A percentile compares a stretch with the other conserved stretches of the same genome.
Evolutionary conservation across 2,797 vertebrate species (phyloP).

Genomic region (Sus cebifrons): DNA sequence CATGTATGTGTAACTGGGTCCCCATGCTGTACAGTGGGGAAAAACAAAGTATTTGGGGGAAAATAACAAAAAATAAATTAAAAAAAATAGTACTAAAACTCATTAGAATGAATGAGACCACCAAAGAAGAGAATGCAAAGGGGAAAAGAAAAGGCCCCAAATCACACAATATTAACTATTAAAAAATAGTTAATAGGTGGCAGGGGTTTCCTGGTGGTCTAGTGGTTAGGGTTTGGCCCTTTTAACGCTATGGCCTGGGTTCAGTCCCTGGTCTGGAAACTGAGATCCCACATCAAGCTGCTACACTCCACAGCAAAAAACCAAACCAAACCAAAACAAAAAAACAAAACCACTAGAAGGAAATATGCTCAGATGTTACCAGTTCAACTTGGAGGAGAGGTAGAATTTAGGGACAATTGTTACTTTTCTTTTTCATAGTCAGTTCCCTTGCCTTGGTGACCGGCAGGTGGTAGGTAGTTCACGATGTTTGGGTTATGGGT

Average conservation of each 20-base stretch:
- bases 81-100: background rate
- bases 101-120: constrained; percentile 30
- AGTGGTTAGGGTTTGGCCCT: no score
- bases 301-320: no score
- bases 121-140: background rate
- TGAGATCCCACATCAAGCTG: no score
- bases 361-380: background rate
- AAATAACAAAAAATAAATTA: no score
- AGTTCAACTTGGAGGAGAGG: background rate
- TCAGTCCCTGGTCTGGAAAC: no score
- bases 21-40: no score
- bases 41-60: no score
- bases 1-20: no score
- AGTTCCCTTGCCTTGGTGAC: background rate
- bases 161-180: background rate
- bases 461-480: background rate
- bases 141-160: background rate
- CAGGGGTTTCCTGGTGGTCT: no score
- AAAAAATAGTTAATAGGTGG: background rate
- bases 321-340: background rate
- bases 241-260: no score
- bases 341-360: background rate
- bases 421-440: background rate
- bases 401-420: background rate
- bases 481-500: constrained; percentile 11